Conservation (phyloP, 2,113 vertebrate species). For the Ciconia stormi region DNA sequence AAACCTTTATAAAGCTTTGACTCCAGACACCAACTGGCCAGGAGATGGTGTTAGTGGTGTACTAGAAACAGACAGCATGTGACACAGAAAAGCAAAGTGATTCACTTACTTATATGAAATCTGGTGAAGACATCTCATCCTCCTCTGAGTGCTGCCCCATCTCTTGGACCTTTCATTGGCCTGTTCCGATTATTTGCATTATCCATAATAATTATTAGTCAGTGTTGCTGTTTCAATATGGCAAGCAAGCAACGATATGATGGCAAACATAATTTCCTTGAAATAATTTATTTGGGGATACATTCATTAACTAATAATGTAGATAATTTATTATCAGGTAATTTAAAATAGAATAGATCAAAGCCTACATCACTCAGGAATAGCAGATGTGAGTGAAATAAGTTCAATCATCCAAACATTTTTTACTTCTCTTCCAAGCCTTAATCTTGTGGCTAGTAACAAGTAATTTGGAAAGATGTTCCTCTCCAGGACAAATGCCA, state of each 20-base stretch:
- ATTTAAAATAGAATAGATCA: not conserved
- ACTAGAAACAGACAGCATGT: not conserved
- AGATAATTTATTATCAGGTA: not conserved
- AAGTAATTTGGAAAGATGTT: not conserved
- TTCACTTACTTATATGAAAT: not conserved
- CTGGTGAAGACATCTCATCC: not conserved
- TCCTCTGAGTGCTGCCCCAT: not conserved
- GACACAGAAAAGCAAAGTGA: not conserved
- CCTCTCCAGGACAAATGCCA: not conserved
- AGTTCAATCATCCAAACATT: not conserved
- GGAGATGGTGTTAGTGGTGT: conserved; percentile 59
- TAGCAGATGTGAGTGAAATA: not conserved
- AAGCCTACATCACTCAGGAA: not conserved
- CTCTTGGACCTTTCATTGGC: not conserved
- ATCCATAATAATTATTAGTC: not conserved
- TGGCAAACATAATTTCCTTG: not conserved
- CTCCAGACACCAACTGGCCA: conserved; percentile 21
- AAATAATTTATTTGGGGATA: not conserved
- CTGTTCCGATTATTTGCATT: not conserved
- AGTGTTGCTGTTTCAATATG: not conserved
- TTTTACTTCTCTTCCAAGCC: not conserved
- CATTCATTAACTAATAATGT: not conserved
- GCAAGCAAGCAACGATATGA: not conserved
- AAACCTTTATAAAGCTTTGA: not conserved
- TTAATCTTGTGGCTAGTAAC: not conserved